Conservation (phyloP, 2,797 vertebrate genomes). For the Chelon auratus region DNA sequence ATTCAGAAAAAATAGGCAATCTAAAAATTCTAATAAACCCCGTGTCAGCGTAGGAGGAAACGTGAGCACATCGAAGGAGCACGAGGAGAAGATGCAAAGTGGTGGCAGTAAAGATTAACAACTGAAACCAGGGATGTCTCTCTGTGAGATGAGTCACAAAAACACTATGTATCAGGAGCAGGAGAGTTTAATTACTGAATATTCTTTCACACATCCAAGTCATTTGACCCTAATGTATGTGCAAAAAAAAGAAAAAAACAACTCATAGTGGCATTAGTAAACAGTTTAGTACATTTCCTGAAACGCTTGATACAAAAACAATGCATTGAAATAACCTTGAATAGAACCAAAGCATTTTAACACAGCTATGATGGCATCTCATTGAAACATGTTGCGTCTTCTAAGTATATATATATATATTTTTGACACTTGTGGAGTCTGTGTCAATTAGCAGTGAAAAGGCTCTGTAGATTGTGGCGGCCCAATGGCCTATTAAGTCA, state of each 20-base stretch:
- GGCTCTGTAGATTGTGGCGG: constrained; percentile 11
- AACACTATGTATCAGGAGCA: constrained; percentile 1
- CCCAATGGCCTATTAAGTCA: constrained; percentile 57
- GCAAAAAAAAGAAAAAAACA: too few relatives aligned
- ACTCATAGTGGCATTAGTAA: neutral
- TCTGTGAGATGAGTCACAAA: constrained; percentile 25
- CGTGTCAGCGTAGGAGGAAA: constrained; percentile 25
- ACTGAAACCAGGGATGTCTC: neutral
- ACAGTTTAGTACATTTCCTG: constrained; percentile 1
- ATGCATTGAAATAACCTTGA: constrained; percentile 13
- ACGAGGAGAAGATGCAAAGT: neutral
- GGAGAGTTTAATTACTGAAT: constrained; percentile 20
- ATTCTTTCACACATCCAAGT: neutral
- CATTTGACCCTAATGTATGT: neutral
- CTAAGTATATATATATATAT: constrained; percentile 1
- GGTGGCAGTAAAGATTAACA: constrained; percentile 18
- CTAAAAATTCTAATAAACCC: constrained; percentile 47
- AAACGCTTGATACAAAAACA: neutral
- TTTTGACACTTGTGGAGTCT: constrained; percentile 33
- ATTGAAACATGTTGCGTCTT: constrained; percentile 22
- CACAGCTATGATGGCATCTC: constrained; percentile 10
- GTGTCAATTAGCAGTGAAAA: constrained; percentile 53
- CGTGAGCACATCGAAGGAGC: constrained; percentile 9
- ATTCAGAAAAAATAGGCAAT: constrained; percentile 42
- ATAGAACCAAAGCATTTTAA: neutral